phyloP scores from a whole-genome alignment of 2,797 vertebrate species.

The Hozukius guyotensis region DNA sequence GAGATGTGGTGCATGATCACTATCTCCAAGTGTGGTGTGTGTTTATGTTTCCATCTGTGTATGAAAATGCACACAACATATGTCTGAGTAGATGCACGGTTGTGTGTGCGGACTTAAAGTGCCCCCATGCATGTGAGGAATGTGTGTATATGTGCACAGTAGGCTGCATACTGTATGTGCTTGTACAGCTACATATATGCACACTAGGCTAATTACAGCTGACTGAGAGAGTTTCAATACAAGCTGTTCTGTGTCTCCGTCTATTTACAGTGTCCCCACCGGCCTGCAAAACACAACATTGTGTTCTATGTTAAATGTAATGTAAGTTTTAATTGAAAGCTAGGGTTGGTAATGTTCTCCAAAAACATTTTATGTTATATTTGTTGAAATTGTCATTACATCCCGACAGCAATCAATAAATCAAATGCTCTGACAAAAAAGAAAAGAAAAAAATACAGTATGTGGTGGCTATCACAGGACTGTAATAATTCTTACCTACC shows the following conservation, averaged over 20 bases:
- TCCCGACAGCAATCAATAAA: too few species aligned
- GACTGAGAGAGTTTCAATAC: background rate
- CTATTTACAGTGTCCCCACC: background rate
- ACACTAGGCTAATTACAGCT: conserved; percentile 1
- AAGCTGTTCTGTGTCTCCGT: background rate
- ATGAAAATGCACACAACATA: conserved; percentile 27
- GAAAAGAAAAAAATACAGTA: too few species aligned
- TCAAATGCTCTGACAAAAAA: too few species aligned
- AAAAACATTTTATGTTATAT: background rate
- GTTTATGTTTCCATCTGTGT: conserved; percentile 35
- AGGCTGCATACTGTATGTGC: background rate
- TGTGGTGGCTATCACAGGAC: too few species aligned
- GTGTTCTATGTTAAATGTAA: background rate
- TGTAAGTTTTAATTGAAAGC: background rate
- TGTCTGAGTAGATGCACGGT: background rate
- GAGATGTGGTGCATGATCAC: conserved; percentile 56
- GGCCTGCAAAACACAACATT: background rate
- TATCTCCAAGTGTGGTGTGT: conserved; percentile 52
- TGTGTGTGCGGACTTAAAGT: background rate
- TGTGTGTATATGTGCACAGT: background rate
- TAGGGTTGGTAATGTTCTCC: background rate
- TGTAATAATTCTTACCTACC: too few species aligned
- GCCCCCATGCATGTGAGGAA: conserved; percentile 8
- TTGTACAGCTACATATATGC: background rate
- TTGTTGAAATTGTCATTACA: background rate